Base-by-base conservation (phyloP, 2,797 vertebrate species). In the Falco biarmicus region DNA sequence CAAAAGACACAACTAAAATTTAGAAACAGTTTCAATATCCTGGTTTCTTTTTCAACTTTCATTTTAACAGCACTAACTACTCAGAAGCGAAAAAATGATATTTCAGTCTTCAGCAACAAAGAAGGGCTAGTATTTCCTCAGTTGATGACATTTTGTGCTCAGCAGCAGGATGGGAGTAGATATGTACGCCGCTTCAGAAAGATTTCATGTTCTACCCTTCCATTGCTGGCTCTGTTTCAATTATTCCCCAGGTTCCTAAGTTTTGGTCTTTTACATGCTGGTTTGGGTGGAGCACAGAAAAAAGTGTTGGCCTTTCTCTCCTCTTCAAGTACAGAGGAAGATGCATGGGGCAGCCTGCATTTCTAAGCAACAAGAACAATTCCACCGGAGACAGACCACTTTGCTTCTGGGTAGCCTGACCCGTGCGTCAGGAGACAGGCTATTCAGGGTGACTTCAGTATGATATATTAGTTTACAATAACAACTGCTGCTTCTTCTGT, bases 1-100 rank as follows among this genome's bases (percentile, higher is more conserved):
- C 82, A 85, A 93, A 91, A 81, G 15, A 81, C 0, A 3, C 2
- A 31, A 53, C 12, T 20, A 81, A 43, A 79, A 84, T 87, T 31
- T 50, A 89, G 32, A 69, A 71, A 41, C 7, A 66, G 3, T 89
- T 96, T 90, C 64, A 93, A 54, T 60, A 78, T 9, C 10, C n/a
- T 84, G 19, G 4, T 75, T 92, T 93, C 17, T n/a, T 54, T 73
- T 71, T 74, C 79, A 5, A 47, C 34, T 93, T 94, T 89, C 29
- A 63, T 93, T 90, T 95, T 79, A 78, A 89, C 43, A 78, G 18
- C 28, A 13, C 4, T 95, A 92, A 87, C 34, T 94, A 65, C 21
- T 60, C 70, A 87, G 28, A 71, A 53, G 11, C 21, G 5, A 26
- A 56, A 87, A 83, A 73, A 51, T 22, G 7, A 4, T 14, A 86